Base-by-base conservation (phyloP, 2,797 vertebrate species). In the Tenualosa thibaudeaui region DNA sequence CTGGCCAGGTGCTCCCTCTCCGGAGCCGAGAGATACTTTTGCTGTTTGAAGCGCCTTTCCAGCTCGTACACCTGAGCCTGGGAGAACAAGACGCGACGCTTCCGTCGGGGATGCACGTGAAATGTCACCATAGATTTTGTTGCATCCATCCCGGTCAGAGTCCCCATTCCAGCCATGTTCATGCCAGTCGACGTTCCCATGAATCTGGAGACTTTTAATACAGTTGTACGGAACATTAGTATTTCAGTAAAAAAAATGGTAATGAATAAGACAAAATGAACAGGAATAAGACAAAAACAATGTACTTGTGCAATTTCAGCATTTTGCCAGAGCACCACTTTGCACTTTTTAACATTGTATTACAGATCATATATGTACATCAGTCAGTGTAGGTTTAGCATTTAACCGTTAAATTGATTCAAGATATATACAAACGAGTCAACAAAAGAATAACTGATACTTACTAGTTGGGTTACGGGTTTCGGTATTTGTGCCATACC, bases 21-120 rank as follows among this genome's bases (percentile, higher is more conserved):
- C 0, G 98, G 97, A 0, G 97, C 97, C 0, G 97, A 98, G 86
- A 99, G 96, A 93, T 98, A 99, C 82, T 93, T 93, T 94, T 99
- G 98, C 92, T 98, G 97, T 90, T 95, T 95, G 93, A 99, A 98
- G 78, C 97, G 95, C 82, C 97, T 93, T 94, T 99, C 97, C 88
- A 99, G 95, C 92, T 98, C 97, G 88, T 95, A 96, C 81, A 97
- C 96, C 94, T 99, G 98, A 22, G 97, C 97, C 91, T 98, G 96
- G 0, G 97, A 98, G 94, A 99, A 99, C 0, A 99, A 97, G 83
- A 98, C 98, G 54, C 97, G 93, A 60, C 98, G 95, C 91, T 98
- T 98, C 89, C 98, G 92, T 15, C 96, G 93, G 2, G 97, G 97
- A 3, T 95, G 94, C 0, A 94, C 91, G 91, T 97, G 97, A 50